These are phyloP conservation scores for Drosophila pseudotakahashii DNA, from an alignment of 2,888 invertebrate species.

Conservation along the genomic window DNA sequence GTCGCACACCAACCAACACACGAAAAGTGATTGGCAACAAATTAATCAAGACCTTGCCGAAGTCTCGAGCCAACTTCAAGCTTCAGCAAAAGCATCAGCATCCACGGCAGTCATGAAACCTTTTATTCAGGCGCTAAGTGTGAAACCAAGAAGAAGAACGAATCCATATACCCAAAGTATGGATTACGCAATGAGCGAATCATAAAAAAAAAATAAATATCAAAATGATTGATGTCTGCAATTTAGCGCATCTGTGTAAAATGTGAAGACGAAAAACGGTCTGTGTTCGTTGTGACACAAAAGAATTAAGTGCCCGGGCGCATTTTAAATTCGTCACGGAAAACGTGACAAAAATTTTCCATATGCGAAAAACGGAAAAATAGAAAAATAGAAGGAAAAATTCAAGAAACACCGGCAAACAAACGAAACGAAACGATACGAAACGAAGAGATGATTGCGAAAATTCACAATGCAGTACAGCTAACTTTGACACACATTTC, in stretches of 20 bases:
- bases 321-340: constrained; percentile 79
- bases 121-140: constrained; percentile 50
- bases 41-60: constrained; percentile 78
- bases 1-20: constrained; percentile 51
- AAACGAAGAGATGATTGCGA: constrained; percentile 67
- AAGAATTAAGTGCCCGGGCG: constrained; percentile 78
- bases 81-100: constrained; percentile 29
- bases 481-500: constrained; percentile 73
- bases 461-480: constrained; percentile 40
- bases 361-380: constrained; percentile 55
- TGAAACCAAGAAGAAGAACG: constrained; percentile 56
- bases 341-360: constrained; percentile 77
- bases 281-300: constrained; percentile 47
- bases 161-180: constrained; percentile 14
- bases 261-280: constrained; percentile 55
- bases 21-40: constrained; percentile 78
- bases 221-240: constrained; percentile 75
- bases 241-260: constrained; percentile 77
- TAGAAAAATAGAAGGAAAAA: constrained; percentile 15
- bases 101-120: constrained; percentile 41
- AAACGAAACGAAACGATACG: constrained; percentile 35
- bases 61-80: constrained; percentile 42
- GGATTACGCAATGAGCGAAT: constrained; percentile 66
- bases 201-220: constrained; percentile 59
- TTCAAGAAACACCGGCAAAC: constrained; percentile 20